phyloP scores from a whole-genome alignment of 64 coral and sea anemone genomes.

The Pachyseris speciosa region DNA sequence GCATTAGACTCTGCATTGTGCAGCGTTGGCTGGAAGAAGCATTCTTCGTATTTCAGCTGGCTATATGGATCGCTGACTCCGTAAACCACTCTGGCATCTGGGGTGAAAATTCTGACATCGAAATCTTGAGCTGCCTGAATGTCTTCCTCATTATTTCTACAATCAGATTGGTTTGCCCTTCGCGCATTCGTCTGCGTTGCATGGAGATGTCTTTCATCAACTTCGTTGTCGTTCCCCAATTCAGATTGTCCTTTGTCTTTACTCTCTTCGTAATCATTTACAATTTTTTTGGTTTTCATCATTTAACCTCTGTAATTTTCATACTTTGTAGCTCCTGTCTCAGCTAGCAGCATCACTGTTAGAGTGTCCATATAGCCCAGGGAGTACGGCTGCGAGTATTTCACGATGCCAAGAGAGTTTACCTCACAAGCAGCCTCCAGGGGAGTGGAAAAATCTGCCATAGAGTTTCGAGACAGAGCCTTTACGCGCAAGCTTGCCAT shows the following conservation, averaged over 20 bases:
- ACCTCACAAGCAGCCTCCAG: constrained; percentile 36
- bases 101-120: constrained; percentile 64
- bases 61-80: constrained; percentile 82
- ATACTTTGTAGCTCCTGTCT: constrained; percentile 41
- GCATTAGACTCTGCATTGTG: constrained; percentile 13
- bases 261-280: background rate
- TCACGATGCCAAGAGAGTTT: constrained; percentile 66
- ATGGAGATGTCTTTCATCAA: background rate
- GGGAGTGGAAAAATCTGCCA: constrained; percentile 67
- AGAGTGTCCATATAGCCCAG: constrained; percentile 83
- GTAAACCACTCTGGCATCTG: constrained; percentile 80
- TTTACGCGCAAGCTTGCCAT: constrained; percentile 31
- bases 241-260: background rate
- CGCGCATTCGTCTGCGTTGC: background rate
- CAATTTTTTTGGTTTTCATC: background rate
- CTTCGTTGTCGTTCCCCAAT: background rate
- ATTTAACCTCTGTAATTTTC: constrained; percentile 24
- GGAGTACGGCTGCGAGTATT: constrained; percentile 79
- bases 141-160: background rate
- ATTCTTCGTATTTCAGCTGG: constrained; percentile 71
- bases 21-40: constrained; percentile 77
- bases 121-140: background rate
- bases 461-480: constrained; percentile 78
- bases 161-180: background rate
- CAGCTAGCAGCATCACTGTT: constrained; percentile 89